These are phyloP conservation scores for Sarotherodon lohbergeri DNA, from an alignment of 2,113 vertebrate species.

Conservation along the genomic window DNA sequence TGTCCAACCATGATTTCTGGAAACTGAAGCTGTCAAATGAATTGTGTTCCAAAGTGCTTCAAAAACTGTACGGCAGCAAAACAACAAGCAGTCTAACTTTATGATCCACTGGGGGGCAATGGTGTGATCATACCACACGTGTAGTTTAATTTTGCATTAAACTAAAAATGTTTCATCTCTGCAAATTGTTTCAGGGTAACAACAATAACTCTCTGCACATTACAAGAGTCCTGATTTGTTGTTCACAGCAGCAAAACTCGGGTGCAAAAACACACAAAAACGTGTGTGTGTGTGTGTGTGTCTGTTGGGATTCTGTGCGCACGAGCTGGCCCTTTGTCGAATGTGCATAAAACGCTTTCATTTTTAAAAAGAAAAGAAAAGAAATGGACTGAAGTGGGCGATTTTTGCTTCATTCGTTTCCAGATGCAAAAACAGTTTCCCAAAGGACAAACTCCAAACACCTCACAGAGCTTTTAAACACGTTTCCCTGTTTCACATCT, in stretches of 20 bases:
- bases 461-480: background rate
- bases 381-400: background rate
- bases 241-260: background rate
- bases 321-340: background rate
- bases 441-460: background rate
- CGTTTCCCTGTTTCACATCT: background rate
- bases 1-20: background rate
- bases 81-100: background rate
- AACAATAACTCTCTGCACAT: background rate
- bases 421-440: background rate
- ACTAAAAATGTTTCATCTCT: background rate
- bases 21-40: background rate
- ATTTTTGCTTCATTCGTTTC: background rate
- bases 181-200: accelerated
- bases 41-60: background rate
- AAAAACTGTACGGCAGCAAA: background rate
- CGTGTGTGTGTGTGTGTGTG: background rate
- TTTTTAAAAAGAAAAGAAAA: background rate
- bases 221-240: background rate
- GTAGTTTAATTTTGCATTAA: background rate
- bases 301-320: background rate
- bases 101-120: background rate
- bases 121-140: background rate
- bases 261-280: background rate
- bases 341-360: background rate